Percentiles rank a stretch among this genome's conserved stretches.
These are phyloP conservation scores for Morbakka virulenta DNA, from an alignment of 30 jellyfish, hydroid and myxozoan species.

Conservation along the genomic window DNA sequence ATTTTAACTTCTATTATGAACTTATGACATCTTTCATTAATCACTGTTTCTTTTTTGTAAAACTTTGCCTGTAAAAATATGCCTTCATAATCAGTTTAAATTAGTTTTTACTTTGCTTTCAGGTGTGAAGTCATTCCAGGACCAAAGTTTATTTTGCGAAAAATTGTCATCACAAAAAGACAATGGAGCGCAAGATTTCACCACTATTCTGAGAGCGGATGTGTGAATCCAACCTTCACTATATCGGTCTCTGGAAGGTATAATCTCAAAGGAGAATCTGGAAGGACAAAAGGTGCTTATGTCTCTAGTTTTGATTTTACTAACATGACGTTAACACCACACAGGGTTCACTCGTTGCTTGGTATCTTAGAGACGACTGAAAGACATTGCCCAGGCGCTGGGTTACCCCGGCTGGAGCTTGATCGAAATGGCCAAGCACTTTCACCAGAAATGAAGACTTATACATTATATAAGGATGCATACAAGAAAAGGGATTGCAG, in stretches of 20 bases:
- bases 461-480: conserved; percentile 40
- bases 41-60: too few species aligned
- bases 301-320: too few species aligned
- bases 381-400: conserved; percentile 62
- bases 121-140: conserved; percentile 69
- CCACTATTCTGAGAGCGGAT: conserved; percentile 68
- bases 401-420: conserved; percentile 23
- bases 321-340: too few species aligned
- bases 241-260: conserved; percentile 48
- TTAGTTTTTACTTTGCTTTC: not conserved
- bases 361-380: too few species aligned
- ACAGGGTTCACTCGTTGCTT: too few species aligned
- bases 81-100: too few species aligned
- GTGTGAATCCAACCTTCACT: conserved; percentile 61
- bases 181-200: conserved; percentile 51
- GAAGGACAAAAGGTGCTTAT: too few species aligned
- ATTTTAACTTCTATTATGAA: too few species aligned
- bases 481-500: conserved; percentile 41
- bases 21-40: too few species aligned
- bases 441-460: conserved; percentile 13
- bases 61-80: too few species aligned
- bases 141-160: conserved; percentile 64
- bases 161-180: conserved; percentile 33
- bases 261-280: too few species aligned
- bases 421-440: conserved; percentile 3